phyloP scores from a whole-genome alignment of 2,113 vertebrate species.

The Anser brachyrhynchus region DNA sequence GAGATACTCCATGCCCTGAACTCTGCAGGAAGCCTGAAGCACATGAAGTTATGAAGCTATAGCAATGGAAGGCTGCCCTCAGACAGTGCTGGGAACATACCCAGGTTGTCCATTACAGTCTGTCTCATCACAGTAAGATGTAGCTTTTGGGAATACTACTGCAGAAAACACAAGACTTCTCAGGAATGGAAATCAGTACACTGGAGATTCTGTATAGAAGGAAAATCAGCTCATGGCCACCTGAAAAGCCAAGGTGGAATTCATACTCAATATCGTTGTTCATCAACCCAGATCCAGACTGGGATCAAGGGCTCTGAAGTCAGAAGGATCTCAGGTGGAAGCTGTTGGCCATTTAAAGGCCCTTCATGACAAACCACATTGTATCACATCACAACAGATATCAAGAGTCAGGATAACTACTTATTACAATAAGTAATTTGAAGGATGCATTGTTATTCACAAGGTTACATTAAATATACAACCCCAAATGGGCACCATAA shows the following conservation, averaged over 20 bases:
- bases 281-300: neutral
- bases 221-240: neutral
- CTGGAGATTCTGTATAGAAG: neutral
- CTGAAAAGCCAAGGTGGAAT: neutral
- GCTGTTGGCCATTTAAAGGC: neutral
- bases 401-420: neutral
- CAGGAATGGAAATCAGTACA: neutral
- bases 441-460: neutral
- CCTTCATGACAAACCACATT: neutral
- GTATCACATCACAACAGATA: neutral
- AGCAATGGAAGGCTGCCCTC: neutral
- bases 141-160: neutral
- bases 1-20: neutral
- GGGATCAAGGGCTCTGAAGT: neutral
- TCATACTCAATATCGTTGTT: neutral
- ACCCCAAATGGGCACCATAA: neutral
- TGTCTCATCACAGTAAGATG: neutral
- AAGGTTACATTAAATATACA: neutral
- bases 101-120: neutral
- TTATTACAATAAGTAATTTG: neutral
- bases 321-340: neutral
- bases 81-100: neutral
- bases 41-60: neutral
- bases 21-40: neutral
- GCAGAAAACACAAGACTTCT: neutral